Conservation (phyloP, 1,140 invertebrate genomes). For the Lysiphlebus fabarum region DNA sequence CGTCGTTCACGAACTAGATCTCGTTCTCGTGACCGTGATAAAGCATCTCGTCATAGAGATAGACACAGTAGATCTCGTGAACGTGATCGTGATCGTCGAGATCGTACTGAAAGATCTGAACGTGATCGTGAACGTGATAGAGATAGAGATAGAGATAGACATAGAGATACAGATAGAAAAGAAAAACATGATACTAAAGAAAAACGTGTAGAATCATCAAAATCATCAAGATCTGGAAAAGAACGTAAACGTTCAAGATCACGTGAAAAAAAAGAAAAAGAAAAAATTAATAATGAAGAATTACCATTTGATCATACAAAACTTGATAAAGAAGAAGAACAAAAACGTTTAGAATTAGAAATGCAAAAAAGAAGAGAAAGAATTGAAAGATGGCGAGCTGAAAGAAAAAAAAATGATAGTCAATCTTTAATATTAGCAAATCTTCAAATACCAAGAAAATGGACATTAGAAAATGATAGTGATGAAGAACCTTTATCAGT, state of each 20-base stretch:
- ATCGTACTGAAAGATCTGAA: conserved; percentile 12
- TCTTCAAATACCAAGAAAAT: conserved; percentile 72
- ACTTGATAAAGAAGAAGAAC: conserved; percentile 81
- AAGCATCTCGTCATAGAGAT: conserved; percentile 47
- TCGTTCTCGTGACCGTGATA: conserved; percentile 56
- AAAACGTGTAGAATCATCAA: conserved; percentile 52
- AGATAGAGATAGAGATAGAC: conserved; percentile 37
- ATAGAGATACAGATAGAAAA: conserved; percentile 46
- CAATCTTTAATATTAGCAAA: conserved; percentile 59
- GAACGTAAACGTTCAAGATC: conserved; percentile 51
- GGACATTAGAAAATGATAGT: conserved; percentile 89
- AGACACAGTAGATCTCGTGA: conserved; percentile 47
- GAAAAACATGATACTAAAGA: conserved; percentile 56
- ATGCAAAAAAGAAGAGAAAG: conserved; percentile 93
- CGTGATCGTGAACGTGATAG: conserved; percentile 43
- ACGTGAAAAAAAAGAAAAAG: conserved; percentile 55
- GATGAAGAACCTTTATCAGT: conserved; percentile 60
- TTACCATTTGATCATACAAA: conserved; percentile 69
- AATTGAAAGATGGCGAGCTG: conserved; percentile 53
- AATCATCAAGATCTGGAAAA: conserved; percentile 52
- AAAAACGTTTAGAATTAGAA: conserved; percentile 86
- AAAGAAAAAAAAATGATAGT: conserved; percentile 78
- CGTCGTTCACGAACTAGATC: conserved; percentile 49
- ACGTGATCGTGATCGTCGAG: conserved; percentile 42
- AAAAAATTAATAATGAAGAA: conserved; percentile 59